Conservation (phyloP, 2,888 invertebrate species). For the Congeria kusceri region DNA sequence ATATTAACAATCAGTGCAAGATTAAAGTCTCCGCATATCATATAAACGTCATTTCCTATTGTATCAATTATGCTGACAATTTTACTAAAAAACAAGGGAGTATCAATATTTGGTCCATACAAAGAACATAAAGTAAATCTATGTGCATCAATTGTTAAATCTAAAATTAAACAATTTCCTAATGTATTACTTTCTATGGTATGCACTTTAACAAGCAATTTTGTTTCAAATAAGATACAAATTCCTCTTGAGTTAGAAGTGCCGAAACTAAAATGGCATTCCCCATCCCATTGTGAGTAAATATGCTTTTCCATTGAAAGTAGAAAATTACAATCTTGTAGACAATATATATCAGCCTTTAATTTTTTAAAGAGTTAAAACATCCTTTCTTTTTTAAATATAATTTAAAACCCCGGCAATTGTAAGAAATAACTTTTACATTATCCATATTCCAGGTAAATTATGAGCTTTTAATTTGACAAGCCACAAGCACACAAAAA, state of each 20-base stretch:
- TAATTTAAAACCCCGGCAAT: not conserved
- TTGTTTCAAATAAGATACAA: not conserved
- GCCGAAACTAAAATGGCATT: not conserved
- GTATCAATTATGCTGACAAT: slow-evolving; percentile 1
- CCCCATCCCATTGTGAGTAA: not conserved
- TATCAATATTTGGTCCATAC: slow-evolving; percentile 22
- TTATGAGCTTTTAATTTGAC: no score
- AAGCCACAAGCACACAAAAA: no score
- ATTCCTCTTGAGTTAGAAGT: slow-evolving; percentile 3
- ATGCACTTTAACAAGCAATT: not conserved
- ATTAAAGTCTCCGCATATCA: slow-evolving; percentile 36
- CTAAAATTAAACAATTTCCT: not conserved
- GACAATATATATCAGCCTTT: not conserved
- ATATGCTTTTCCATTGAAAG: not conserved
- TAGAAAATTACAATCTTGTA: not conserved
- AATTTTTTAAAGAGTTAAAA: not conserved
- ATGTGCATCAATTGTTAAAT: not conserved
- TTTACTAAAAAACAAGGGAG: not conserved
- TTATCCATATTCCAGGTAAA: no score
- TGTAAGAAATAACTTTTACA: not conserved
- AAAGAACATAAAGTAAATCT: not conserved
- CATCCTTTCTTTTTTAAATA: not conserved
- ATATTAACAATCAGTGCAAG: slow-evolving; percentile 4
- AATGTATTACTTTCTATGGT: not conserved
- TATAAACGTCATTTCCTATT: not conserved